Conservation (phyloP, 2,113 vertebrate species). For the Pelvicachromis taeniatus region DNA sequence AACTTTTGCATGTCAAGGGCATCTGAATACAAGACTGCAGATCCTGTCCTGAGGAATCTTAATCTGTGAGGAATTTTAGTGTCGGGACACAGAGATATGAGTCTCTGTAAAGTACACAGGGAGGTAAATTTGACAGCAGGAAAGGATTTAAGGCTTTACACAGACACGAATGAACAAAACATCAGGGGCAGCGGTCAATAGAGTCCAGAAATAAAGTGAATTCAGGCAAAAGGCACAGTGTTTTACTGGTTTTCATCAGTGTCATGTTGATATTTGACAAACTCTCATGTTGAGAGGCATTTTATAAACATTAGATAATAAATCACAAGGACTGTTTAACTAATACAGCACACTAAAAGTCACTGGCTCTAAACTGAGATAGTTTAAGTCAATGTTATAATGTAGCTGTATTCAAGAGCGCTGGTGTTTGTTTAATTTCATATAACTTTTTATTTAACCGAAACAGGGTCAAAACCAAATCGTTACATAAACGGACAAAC, state of each 20-base stretch:
- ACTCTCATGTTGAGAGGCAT: not conserved
- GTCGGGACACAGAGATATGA: not conserved
- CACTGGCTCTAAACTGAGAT: not conserved
- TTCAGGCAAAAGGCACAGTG: not conserved
- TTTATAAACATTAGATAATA: not conserved
- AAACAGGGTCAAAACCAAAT: not conserved
- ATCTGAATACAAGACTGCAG: not conserved
- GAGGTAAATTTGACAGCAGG: not conserved
- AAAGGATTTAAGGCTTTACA: not conserved
- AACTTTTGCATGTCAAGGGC: constrained; percentile 45
- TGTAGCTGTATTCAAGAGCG: not conserved
- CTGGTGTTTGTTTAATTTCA: not conserved
- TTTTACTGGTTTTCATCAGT: not conserved
- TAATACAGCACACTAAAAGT: not conserved
- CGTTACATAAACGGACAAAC: not conserved
- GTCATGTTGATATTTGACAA: not conserved
- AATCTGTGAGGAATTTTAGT: not conserved
- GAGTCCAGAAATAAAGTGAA: not conserved
- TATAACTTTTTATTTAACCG: not conserved
- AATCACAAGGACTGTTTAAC: not conserved
- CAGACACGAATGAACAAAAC: not conserved
- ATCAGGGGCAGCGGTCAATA: not conserved
- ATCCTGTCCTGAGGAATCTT: constrained; percentile 6
- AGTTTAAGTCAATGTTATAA: not conserved
- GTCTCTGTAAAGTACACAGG: not conserved